A percentile compares a stretch with the other conserved stretches of the same genome.
phyloP scores from a whole-genome alignment of 23 tunicate genomes.

The Ascidia mentula region DNA sequence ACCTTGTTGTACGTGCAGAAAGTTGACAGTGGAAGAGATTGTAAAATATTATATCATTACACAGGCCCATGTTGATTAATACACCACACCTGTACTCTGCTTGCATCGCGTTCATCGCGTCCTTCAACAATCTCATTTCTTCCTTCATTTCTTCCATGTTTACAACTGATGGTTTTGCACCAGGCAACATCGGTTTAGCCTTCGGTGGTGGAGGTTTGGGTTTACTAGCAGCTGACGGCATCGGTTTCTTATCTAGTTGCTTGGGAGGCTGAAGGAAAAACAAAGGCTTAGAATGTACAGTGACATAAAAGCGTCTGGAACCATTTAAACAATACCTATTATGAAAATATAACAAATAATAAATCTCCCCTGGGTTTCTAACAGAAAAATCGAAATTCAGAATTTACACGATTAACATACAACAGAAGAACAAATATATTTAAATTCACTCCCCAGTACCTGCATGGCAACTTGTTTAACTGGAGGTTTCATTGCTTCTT shows the following conservation, averaged over 20 bases:
- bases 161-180: conserved; percentile 38
- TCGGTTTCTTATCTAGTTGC: background rate
- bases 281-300: too few relatives aligned
- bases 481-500: conserved; percentile 22
- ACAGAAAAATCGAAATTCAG: too few relatives aligned
- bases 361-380: too few relatives aligned
- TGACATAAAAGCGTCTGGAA: background rate
- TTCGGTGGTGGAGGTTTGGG: conserved; percentile 79
- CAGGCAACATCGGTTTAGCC: conserved; percentile 60
- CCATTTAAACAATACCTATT: background rate
- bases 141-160: conserved; percentile 61
- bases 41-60: background rate
- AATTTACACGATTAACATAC: too few relatives aligned
- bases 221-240: conserved; percentile 23
- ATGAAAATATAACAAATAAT: background rate
- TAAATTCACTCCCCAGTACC: too few relatives aligned
- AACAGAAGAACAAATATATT: too few relatives aligned
- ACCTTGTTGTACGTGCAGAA: too few relatives aligned
- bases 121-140: conserved; percentile 49
- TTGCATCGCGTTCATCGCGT: conserved; percentile 41
- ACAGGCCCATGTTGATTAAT: background rate
- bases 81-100: conserved; percentile 46
- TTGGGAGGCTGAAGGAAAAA: conserved; percentile 12
- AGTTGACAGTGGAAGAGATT: too few relatives aligned
- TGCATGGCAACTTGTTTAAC: background rate